A percentile compares a stretch with the other conserved stretches of the same genome.
phyloP scores from a whole-genome alignment of 2,888 invertebrate genomes.

The Perdita meconis region DNA sequence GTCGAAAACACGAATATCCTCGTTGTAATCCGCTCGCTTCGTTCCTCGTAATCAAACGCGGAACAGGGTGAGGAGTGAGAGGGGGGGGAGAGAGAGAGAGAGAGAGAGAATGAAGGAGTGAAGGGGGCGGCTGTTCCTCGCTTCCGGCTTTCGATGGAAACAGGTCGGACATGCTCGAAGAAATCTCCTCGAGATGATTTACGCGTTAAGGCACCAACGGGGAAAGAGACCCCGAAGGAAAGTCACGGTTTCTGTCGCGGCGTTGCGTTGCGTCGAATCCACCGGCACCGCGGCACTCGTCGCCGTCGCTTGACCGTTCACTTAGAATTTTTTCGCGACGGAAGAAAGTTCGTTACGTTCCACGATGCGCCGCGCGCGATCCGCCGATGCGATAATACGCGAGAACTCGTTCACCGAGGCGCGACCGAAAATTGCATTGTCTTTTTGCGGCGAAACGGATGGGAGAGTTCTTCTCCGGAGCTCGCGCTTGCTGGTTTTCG shows the following conservation, averaged over 20 bases:
- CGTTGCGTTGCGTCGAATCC: constrained; percentile 24
- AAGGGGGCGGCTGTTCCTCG: constrained; percentile 51
- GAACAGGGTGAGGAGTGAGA: too few relatives aligned
- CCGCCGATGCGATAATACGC: constrained; percentile 17
- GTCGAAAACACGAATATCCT: constrained; percentile 9
- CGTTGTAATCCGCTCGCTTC: neutral
- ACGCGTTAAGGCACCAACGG: constrained; percentile 52
- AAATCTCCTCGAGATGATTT: constrained; percentile 67
- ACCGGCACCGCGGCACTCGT: neutral
- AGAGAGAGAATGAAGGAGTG: too few relatives aligned
- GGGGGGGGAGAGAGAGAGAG: too few relatives aligned
- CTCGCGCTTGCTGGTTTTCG: too few relatives aligned
- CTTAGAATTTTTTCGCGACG: constrained; percentile 32
- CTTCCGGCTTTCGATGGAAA: constrained; percentile 70
- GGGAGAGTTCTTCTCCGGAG: neutral
- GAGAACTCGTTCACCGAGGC: constrained; percentile 20
- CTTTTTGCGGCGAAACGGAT: neutral
- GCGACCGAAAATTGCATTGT: neutral
- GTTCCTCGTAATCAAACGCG: constrained; percentile 42
- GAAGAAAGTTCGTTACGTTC: constrained; percentile 39
- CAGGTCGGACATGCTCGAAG: constrained; percentile 57
- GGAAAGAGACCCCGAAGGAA: constrained; percentile 41
- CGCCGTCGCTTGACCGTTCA: constrained; percentile 43
- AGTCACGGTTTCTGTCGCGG: constrained; percentile 49
- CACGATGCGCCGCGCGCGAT: neutral